Conservation (phyloP, 2,113 vertebrate species). For the Labeo rohita region DNA sequence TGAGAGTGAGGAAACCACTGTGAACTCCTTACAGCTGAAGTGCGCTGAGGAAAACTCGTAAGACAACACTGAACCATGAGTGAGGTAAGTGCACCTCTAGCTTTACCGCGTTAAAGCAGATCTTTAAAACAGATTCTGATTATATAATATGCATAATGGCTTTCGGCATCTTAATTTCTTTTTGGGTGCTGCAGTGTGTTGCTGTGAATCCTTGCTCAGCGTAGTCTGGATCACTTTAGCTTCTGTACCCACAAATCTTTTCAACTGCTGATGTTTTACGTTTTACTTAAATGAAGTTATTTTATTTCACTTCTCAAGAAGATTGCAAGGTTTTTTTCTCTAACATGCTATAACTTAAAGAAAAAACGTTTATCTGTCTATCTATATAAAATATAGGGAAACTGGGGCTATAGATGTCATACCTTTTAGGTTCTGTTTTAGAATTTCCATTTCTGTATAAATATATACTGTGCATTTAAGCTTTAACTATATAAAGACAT, state of each 20-base stretch:
- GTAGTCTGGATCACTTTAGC: neutral
- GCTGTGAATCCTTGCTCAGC: neutral
- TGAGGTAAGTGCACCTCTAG: slow-evolving; percentile 70
- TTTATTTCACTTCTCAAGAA: neutral
- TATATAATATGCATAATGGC: neutral
- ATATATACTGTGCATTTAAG: neutral
- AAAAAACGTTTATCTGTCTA: neutral
- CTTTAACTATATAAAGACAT: neutral
- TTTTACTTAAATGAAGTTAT: neutral
- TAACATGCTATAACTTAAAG: neutral
- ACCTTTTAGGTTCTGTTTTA: neutral
- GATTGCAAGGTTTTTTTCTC: neutral
- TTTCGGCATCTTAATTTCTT: neutral
- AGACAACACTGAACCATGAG: slow-evolving; percentile 72
- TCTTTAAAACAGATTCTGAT: neutral
- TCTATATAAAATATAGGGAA: neutral
- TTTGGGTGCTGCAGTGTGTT: neutral
- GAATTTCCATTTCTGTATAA: neutral
- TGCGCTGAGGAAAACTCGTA: slow-evolving; percentile 25
- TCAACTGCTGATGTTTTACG: neutral
- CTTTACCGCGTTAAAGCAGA: neutral
- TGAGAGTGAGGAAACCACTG: slow-evolving; percentile 64
- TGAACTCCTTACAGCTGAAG: slow-evolving; percentile 59
- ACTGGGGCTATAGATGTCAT: neutral
- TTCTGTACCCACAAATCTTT: neutral